Conservation (phyloP, 2,797 vertebrate genomes). For the Gastrophryne carolinensis region DNA sequence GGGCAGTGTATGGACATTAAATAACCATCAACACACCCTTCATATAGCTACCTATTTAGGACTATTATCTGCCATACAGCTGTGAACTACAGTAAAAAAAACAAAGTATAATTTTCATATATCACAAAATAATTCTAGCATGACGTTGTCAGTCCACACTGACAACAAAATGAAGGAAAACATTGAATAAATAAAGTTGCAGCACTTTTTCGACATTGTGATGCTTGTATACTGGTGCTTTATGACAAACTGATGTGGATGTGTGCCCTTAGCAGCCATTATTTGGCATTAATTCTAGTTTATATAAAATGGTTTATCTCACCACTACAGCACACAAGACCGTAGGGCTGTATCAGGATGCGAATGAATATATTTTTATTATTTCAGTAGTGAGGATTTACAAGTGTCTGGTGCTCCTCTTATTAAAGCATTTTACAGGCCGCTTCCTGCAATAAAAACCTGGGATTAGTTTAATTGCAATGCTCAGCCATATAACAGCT, state of each 20-base stretch:
- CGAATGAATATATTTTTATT: conserved; percentile 9
- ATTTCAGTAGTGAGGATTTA: conserved; percentile 10
- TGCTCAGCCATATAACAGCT: background rate
- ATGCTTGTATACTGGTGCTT: background rate
- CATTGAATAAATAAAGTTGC: no score
- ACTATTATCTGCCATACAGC: background rate
- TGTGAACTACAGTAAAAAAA: background rate
- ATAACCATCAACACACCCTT: no score
- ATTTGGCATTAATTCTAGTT: conserved; percentile 21
- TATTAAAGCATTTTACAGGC: background rate
- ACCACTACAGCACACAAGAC: background rate
- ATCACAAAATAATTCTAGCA: background rate
- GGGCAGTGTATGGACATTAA: no score
- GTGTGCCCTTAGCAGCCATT: background rate
- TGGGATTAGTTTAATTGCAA: conserved; percentile 6
- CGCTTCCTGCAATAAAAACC: background rate
- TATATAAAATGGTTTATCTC: conserved; percentile 34
- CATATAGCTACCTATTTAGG: no score
- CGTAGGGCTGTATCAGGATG: conserved; percentile 8
- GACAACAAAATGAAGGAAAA: background rate
- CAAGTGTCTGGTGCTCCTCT: background rate
- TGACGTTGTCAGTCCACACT: background rate
- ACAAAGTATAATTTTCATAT: background rate
- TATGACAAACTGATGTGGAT: background rate
- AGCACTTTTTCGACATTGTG: background rate